phyloP scores from a whole-genome alignment of 1,140 invertebrate genomes.

The Thaumetopoea pityocampa region DNA sequence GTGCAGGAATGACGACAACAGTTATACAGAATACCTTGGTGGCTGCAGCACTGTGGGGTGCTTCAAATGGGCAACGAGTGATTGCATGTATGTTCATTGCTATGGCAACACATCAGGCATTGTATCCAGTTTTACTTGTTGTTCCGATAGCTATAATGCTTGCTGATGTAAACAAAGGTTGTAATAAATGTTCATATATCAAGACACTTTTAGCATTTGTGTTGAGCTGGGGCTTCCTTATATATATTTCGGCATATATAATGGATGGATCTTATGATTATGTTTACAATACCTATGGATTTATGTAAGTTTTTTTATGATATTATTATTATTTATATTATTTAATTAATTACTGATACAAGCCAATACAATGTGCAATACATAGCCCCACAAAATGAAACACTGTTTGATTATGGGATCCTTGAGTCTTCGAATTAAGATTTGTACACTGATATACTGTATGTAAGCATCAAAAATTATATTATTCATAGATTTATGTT shows the following conservation, averaged over 20 bases:
- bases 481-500: no score
- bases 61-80: slow-evolving; percentile 80
- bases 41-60: slow-evolving; percentile 81
- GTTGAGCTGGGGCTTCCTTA: slow-evolving; percentile 65
- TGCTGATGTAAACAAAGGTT: slow-evolving; percentile 64
- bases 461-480: no score
- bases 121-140: slow-evolving; percentile 91
- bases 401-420: no score
- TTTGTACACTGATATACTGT: no score
- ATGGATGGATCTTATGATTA: slow-evolving; percentile 83
- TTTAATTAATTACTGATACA: no score
- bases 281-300: slow-evolving; percentile 87
- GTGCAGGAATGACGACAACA: slow-evolving; percentile 93
- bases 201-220: slow-evolving; percentile 67
- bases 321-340: no score
- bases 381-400: no score
- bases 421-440: no score
- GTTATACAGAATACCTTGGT: slow-evolving; percentile 92
- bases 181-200: slow-evolving; percentile 71
- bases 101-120: slow-evolving; percentile 86
- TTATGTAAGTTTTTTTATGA: slow-evolving; percentile 90
- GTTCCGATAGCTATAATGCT: slow-evolving; percentile 82
- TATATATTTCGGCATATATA: slow-evolving; percentile 66
- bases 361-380: no score
- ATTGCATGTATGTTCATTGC: slow-evolving; percentile 82